Base-by-base conservation (phyloP, 1,140 invertebrate genomes). In the Pseudomyrmex gracilis region DNA sequence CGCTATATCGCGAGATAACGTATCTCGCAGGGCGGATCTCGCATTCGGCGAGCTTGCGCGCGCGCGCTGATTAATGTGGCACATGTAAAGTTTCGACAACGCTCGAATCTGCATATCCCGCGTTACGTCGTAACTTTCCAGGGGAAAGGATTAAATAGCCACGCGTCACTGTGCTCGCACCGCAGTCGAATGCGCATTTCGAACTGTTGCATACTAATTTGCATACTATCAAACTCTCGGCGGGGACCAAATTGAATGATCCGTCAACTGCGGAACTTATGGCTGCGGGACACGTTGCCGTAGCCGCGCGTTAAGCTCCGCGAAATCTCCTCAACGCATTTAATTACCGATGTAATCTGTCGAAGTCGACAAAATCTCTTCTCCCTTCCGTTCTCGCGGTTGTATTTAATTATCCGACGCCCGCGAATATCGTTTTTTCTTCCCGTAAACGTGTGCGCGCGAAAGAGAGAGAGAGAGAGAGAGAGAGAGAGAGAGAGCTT, bases 171-270 rank as follows among this genome's bases (percentile, higher is more conserved):
- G 76, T 66, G 55, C 76, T 34, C 34, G 34, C 34, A 34, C 34
- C 34, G 10, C 76, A 80, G 66, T 70, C 76, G 76, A 80, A 80
- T 70, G 76, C 76, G 58, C 76, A 80, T 80, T 80, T 80, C 76
- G 76, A 80, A 80, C 76, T 80, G 76, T 80, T 80, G 76, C 76
- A 80, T 70, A 87, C 85, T 87, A 87, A 87, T 87, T 74, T 87
- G 71, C 85, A 87, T 87, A 87, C 86, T 87, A 87, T 87, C 85
- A 87, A 87, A 87, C 82, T 87, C 73, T 24, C 74, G 58, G 15
- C 61, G 64, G 83, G 55, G 82, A 84, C 74, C 82, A 87, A 87
- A 87, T 87, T 86, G 73, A 87, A 87, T 87, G 85, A 87, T 87
- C 82, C 86, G 84, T 86, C 49, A 53, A 55, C 85, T 74, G 87